Evolutionary conservation across 2,888 invertebrate genomes (phyloP).

Genomic region (Volucella inflata): DNA sequence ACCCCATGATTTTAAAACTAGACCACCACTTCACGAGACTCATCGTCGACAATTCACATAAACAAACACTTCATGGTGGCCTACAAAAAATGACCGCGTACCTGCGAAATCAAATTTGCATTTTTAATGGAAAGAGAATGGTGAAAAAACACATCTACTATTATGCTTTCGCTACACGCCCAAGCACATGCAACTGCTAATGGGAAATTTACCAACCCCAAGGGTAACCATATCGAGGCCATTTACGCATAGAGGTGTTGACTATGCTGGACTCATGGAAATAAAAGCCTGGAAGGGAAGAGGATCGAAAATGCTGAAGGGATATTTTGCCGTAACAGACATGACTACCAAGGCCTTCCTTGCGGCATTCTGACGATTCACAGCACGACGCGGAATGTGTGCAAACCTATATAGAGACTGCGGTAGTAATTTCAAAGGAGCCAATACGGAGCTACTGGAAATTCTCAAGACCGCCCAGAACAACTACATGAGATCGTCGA

Average conservation of each 20-base stretch:
- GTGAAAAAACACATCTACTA: conserved; percentile 18
- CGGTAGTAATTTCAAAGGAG: not conserved
- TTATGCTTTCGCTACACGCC: not conserved
- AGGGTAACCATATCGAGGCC: not conserved
- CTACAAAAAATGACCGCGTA: conserved; percentile 3
- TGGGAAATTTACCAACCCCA: conserved; percentile 5
- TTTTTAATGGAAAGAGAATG: not conserved
- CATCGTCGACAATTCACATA: too few species aligned
- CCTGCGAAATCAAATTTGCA: not conserved
- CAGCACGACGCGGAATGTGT: not conserved
- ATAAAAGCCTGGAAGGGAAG: not conserved
- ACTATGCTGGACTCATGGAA: conserved; percentile 7
- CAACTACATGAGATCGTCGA: too few species aligned
- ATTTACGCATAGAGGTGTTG: conserved; percentile 1
- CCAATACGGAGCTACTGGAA: too few species aligned
- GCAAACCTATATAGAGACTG: not conserved
- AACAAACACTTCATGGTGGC: not conserved
- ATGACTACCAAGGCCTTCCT: not conserved
- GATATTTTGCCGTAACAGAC: conserved; percentile 4
- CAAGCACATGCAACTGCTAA: not conserved
- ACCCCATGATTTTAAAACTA: too few species aligned
- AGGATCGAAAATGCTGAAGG: not conserved
- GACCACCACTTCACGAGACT: too few species aligned
- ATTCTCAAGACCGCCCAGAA: too few species aligned
- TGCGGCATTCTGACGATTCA: not conserved